Evolutionary conservation across 2,888 invertebrate genomes (phyloP).

Genomic region (Phorcus lineatus): DNA sequence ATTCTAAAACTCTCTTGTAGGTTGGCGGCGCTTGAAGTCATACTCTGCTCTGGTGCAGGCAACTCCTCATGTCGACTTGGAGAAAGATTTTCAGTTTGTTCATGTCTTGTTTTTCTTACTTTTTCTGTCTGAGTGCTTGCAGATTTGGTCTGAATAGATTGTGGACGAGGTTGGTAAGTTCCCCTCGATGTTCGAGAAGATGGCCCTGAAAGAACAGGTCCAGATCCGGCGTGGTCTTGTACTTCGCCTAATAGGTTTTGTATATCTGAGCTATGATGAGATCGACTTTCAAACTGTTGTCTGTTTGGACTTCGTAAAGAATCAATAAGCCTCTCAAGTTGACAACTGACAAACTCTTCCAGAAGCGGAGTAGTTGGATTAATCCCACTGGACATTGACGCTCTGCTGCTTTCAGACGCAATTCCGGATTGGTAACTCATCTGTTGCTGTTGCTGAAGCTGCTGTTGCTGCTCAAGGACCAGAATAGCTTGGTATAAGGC

Average conservation of each 20-base stretch:
- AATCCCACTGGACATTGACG: conserved; percentile 6
- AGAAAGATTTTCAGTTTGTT: neutral
- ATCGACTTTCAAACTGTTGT: neutral
- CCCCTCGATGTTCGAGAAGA: neutral
- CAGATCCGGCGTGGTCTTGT: neutral
- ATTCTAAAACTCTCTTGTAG: neutral
- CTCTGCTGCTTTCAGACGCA: neutral
- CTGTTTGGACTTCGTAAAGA: conserved; percentile 6
- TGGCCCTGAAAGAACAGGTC: neutral
- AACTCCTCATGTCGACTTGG: neutral
- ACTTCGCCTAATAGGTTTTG: neutral
- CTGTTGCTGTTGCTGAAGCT: neutral
- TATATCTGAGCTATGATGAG: neutral
- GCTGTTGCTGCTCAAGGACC: neutral
- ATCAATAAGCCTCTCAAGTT: conserved; percentile 11
- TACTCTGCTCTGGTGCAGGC: neutral
- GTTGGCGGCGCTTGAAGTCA: neutral
- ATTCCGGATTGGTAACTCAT: neutral
- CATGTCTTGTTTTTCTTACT: no score
- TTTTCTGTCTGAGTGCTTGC: neutral
- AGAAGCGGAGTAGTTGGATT: neutral
- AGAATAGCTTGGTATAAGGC: neutral
- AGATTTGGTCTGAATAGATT: neutral
- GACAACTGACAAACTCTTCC: conserved; percentile 4
- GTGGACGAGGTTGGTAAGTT: neutral